Evolutionary conservation across 2,797 vertebrate species (phyloP).

Genomic region (Odontamblyopus rebecca): DNA sequence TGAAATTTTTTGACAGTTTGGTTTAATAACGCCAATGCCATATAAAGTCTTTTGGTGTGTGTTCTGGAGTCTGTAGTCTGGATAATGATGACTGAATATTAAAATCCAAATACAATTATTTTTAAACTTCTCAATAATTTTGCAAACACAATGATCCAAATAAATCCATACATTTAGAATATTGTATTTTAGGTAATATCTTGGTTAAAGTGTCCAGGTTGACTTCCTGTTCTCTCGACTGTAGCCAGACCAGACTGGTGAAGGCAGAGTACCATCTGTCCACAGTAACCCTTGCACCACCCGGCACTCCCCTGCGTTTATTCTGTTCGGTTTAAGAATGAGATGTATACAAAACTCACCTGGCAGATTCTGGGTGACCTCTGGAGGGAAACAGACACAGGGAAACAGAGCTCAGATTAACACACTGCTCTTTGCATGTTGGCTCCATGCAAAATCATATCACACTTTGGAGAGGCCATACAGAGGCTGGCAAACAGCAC

Average conservation of each 20-base stretch:
- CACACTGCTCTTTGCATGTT: constrained; percentile 88
- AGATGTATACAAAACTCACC: constrained; percentile 81
- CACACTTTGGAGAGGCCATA: constrained; percentile 64
- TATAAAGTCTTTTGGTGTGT: too few species aligned
- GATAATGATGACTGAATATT: too few species aligned
- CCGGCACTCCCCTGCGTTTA: background rate
- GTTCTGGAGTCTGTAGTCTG: too few species aligned
- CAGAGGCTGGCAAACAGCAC: constrained; percentile 51
- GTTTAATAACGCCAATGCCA: too few species aligned
- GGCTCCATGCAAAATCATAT: constrained; percentile 86
- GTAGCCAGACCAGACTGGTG: background rate
- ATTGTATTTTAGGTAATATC: background rate
- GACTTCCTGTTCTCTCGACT: constrained; percentile 5
- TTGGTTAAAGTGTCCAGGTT: background rate
- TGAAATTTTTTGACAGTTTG: too few species aligned
- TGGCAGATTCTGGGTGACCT: constrained; percentile 87
- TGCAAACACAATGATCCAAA: background rate
- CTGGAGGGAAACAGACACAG: constrained; percentile 72
- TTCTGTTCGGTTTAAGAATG: background rate
- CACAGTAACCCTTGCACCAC: background rate
- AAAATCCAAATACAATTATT: too few species aligned
- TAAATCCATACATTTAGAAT: background rate
- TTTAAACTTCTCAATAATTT: background rate
- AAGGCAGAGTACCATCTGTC: constrained; percentile 8
- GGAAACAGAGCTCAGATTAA: constrained; percentile 77